Evolutionary conservation across 2,888 invertebrate species (phyloP), one percentile per base, ranked within the genome.

Genomic region (Trichogramma dendrolimi): DNA sequence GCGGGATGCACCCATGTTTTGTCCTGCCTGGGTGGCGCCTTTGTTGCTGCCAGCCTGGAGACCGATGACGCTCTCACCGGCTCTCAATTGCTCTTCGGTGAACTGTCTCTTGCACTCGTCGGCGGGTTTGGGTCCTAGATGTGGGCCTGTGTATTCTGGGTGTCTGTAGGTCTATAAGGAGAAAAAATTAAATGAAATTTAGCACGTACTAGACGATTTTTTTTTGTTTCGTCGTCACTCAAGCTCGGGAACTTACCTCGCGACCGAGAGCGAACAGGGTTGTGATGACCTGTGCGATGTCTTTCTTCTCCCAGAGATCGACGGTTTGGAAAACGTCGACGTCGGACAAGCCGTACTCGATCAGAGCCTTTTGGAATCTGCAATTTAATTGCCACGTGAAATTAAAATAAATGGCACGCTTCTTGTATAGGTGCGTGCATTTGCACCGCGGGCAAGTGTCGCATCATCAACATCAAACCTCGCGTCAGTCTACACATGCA

Each of bases 11-110:
- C 96, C 96, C 63, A 95, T 84, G 81, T 91, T 96, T 79, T 87
- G 87, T 41, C 96, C 96, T 41, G 94, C 88, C 81, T 96, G 96
- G 65, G 91, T 89, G 71, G 96, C 96, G 50, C 96, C 96, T 82
- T 96, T 94, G 88, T 97, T 97, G 79, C 89, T 89, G 63, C 97
- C 97, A 71, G 94, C 95, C 81, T 97, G 96, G 57, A 97, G 89
- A 73, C 96, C 95, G 73, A 97, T 91, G 74, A 94, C 84, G 69
- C 89, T 86, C 81, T 96, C 87, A 40, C 95, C 95, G 69, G 94
- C 94, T 71, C 87, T 87, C 73, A 96, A 78, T 76, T 92, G 91
- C 78, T 96, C 96, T 0, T 96, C 96, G 38, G 89, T 87, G 85
- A 96, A 97, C 44, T 96, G 92, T 69, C 96, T 91, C 80, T 94